Evolutionary conservation across 2,113 vertebrate genomes (phyloP), one percentile per base, ranked within the genome.

Genomic region (Platycercus adscitus): DNA sequence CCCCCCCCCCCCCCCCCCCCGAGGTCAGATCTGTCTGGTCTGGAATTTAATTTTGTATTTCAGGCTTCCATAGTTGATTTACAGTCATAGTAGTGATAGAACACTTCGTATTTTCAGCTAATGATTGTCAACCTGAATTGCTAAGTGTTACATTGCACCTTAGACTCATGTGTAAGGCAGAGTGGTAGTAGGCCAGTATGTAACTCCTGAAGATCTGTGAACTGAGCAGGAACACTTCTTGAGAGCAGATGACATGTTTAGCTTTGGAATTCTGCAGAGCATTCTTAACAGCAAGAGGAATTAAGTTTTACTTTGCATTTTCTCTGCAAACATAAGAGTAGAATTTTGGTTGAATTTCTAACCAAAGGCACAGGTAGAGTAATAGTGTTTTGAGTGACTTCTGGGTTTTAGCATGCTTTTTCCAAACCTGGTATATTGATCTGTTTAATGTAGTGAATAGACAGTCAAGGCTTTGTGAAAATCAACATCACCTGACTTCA

Each of bases 11-110:
- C n/a, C n/a, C n/a, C 37, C 37, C 37, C 37, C 37, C 37, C 37
- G 37, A 7, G 39, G 10, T 39, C 13, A 86, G 33, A 46, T 76
- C 4, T 58, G 0, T 89, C 44, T 81, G 24, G 9, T 69, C 33
- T 77, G 58, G 49, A 85, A 46, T 88, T 92, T 69, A 81, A 44
- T 76, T 82, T 64, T 90, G 20, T 79, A 16, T 94, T 91, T 94
- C 21, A 53, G 53, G 21, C 52, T 56, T 82, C 20, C 55, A 1
- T 76, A 61, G 26, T 28, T 72, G 69, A 70, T 83, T 83, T 88
- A n/a, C 13, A 56, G 47, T 52, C 11, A 4, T 76, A 26, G 19
- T n/a, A 63, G 39, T 58, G 50, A 4, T n/a, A 77, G 25, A 55
- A 66, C 20, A 14, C 39, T 70, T 46, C 2, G 4, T 3, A 3